These are phyloP conservation scores for Heloderma charlesbogerti DNA, from an alignment of 2,113 vertebrate genomes.

Conservation along the genomic window DNA sequence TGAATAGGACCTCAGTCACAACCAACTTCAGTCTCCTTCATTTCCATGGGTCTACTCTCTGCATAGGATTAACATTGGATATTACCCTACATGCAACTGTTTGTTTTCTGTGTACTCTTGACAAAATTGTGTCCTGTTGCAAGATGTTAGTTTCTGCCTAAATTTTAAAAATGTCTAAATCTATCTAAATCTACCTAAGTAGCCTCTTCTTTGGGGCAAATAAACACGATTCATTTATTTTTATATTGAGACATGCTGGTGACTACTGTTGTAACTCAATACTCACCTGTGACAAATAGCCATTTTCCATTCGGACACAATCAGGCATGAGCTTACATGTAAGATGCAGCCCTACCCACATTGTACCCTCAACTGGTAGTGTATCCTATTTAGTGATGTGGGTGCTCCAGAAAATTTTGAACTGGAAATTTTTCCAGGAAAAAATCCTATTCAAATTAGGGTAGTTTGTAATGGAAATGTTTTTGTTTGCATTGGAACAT, in stretches of 20 bases:
- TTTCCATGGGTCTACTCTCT: too few relatives aligned
- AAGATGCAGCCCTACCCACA: background rate
- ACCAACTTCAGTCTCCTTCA: too few relatives aligned
- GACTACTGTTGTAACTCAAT: background rate
- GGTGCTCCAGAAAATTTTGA: too few relatives aligned
- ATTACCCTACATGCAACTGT: too few relatives aligned
- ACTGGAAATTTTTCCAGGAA: too few relatives aligned
- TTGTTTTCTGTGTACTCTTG: background rate
- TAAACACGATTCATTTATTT: background rate
- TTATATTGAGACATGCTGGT: too few relatives aligned
- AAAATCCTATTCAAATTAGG: too few relatives aligned
- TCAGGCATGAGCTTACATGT: background rate
- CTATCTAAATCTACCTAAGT: background rate
- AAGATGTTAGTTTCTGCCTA: background rate
- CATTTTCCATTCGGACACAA: background rate
- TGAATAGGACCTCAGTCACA: too few relatives aligned
- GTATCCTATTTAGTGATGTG: background rate
- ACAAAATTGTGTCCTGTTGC: constrained; percentile 14
- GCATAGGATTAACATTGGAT: too few relatives aligned
- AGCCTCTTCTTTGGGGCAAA: too few relatives aligned
- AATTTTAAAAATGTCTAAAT: background rate
- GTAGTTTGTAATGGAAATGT: too few relatives aligned
- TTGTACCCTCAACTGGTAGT: background rate
- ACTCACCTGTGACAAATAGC: background rate
- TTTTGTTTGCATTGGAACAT: too few relatives aligned